Conservation (phyloP, 2,113 vertebrate genomes). For the Xenopus laevis region DNA sequence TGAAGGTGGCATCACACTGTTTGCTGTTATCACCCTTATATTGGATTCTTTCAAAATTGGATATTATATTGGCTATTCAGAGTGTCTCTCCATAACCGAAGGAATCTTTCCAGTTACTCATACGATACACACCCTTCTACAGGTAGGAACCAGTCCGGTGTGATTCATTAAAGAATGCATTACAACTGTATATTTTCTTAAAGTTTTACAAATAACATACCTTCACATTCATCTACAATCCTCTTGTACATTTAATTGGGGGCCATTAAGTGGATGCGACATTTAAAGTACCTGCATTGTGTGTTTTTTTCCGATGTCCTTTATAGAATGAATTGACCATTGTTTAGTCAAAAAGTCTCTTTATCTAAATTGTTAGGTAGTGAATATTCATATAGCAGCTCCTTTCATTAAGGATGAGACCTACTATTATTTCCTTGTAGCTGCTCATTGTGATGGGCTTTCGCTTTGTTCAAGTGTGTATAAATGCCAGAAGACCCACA, state of each 20-base stretch:
- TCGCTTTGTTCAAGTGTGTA: neutral
- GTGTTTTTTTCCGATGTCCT: slow-evolving; percentile 1
- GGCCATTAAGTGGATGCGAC: neutral
- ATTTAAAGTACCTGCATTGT: neutral
- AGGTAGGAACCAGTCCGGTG: slow-evolving; percentile 65
- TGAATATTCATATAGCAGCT: neutral
- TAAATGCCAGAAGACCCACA: neutral
- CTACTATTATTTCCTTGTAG: slow-evolving; percentile 18
- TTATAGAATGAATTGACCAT: slow-evolving; percentile 17
- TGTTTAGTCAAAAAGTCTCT: slow-evolving; percentile 9
- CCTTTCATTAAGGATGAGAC: slow-evolving; percentile 23
- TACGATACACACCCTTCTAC: slow-evolving; percentile 81
- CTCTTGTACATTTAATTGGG: neutral
- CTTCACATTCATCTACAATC: neutral
- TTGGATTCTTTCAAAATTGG: slow-evolving; percentile 91
- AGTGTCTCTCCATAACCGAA: slow-evolving; percentile 79
- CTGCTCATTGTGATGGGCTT: neutral
- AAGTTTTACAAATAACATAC: neutral
- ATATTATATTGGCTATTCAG: slow-evolving; percentile 83
- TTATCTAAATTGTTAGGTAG: slow-evolving; percentile 17
- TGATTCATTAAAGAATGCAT: neutral
- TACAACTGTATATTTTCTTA: neutral
- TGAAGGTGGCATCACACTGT: slow-evolving; percentile 83
- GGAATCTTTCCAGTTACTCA: slow-evolving; percentile 86
- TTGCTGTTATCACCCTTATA: slow-evolving; percentile 84